Conservation (phyloP, 1,140 invertebrate genomes). For the Chionoecetes opilio region DNA sequence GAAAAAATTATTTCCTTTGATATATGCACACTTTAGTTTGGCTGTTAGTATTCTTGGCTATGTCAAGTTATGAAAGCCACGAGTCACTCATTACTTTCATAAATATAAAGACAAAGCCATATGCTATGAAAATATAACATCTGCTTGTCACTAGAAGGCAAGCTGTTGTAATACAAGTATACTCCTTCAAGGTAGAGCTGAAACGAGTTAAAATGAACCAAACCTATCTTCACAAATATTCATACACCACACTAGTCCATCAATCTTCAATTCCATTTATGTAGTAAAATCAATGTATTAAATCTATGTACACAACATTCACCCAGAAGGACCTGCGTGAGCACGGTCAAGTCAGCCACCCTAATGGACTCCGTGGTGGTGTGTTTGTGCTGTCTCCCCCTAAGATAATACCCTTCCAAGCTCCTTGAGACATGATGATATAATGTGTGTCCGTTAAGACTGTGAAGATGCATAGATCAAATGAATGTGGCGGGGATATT, state of each 20-base stretch:
- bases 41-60: too few species aligned
- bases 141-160: too few species aligned
- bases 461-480: slow-evolving; percentile 11
- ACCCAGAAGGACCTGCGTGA: slow-evolving; percentile 44
- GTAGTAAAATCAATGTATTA: slow-evolving; percentile 58
- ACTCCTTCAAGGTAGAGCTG: too few species aligned
- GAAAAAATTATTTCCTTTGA: too few species aligned
- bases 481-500: slow-evolving; percentile 18
- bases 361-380: slow-evolving; percentile 41
- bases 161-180: too few species aligned
- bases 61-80: too few species aligned
- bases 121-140: too few species aligned
- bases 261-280: slow-evolving; percentile 65
- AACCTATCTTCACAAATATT: slow-evolving; percentile 29
- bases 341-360: slow-evolving; percentile 42
- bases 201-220: neutral
- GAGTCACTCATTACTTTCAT: too few species aligned
- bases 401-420: slow-evolving; percentile 29
- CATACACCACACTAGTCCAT: slow-evolving; percentile 61
- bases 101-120: too few species aligned
- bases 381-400: slow-evolving; percentile 35
- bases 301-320: slow-evolving; percentile 66
- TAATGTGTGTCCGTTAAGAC: slow-evolving; percentile 14
- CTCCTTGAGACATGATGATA: slow-evolving; percentile 29
- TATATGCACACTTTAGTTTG: too few species aligned